Conservation (phyloP, 2,797 vertebrate species). For the Ctenochaetus hawaiiensis region DNA sequence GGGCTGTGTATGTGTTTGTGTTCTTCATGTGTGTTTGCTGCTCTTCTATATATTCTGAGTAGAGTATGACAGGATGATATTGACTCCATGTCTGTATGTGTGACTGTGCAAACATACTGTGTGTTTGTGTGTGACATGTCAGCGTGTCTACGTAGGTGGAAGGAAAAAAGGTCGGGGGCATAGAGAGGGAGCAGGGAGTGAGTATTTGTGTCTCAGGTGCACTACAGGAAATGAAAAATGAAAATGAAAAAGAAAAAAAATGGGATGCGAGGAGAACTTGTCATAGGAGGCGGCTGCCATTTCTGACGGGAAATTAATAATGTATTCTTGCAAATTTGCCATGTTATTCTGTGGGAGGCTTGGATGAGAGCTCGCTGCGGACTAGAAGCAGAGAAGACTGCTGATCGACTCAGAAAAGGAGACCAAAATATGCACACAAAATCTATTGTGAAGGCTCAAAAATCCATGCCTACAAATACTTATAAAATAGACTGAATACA, state of each 20-base stretch:
- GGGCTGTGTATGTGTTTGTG: constrained; percentile 5
- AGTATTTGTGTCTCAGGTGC: constrained; percentile 80
- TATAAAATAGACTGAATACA: neutral
- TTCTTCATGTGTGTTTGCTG: neutral
- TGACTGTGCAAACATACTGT: neutral
- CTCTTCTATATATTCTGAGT: neutral
- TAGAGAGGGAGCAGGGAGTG: neutral
- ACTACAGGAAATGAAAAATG: constrained; percentile 82
- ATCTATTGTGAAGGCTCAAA: neutral
- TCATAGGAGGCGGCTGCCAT: constrained; percentile 70
- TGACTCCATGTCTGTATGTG: constrained; percentile 7
- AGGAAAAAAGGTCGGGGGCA: constrained; percentile 12
- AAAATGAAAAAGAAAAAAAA: constrained; percentile 62
- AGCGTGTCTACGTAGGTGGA: neutral
- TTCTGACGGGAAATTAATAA: constrained; percentile 82
- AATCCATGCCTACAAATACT: neutral
- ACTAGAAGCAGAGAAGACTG: constrained; percentile 44
- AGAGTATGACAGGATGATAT: neutral
- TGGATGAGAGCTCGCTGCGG: constrained; percentile 9
- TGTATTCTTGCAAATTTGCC: constrained; percentile 82
- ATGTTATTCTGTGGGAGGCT: constrained; percentile 69
- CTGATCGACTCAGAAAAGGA: constrained; percentile 56
- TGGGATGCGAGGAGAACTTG: constrained; percentile 71
- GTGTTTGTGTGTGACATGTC: constrained; percentile 28
- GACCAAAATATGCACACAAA: neutral